Percentiles rank a stretch among this genome's conserved stretches.
Conservation (phyloP, 2,888 invertebrate species). For the Bhutanitis thaidina region DNA sequence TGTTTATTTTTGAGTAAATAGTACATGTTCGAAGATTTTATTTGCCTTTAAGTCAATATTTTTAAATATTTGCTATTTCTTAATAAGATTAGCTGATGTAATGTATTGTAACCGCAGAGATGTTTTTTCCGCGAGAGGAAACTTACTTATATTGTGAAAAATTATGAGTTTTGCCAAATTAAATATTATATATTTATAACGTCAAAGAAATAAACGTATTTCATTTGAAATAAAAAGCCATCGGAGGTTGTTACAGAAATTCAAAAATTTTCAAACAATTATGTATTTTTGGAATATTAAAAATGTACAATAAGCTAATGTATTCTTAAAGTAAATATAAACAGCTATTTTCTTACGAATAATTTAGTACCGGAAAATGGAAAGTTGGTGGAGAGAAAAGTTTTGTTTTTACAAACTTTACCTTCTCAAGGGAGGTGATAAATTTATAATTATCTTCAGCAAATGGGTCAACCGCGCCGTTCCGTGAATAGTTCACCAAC, state of each 20-base stretch:
- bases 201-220: neutral
- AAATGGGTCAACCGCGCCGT: conserved; percentile 16
- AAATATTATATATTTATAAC: neutral
- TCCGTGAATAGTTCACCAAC: conserved; percentile 7
- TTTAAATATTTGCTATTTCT: too few relatives aligned
- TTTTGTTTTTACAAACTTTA: conserved; percentile 19
- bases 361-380: conserved; percentile 16
- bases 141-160: too few relatives aligned
- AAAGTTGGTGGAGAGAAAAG: conserved; percentile 15
- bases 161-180: too few relatives aligned
- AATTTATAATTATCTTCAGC: conserved; percentile 21
- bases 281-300: too few relatives aligned
- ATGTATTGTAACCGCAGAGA: too few relatives aligned
- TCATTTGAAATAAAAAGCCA: neutral
- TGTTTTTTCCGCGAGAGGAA: too few relatives aligned
- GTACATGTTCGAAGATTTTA: too few relatives aligned
- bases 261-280: too few relatives aligned
- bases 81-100: too few relatives aligned
- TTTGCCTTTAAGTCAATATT: too few relatives aligned
- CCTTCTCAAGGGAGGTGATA: conserved; percentile 17
- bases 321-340: conserved; percentile 13
- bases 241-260: neutral
- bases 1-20: too few relatives aligned
- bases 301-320: neutral
- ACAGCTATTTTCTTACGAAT: conserved; percentile 18